A percentile compares a stretch with the other conserved stretches of the same genome.
phyloP scores from a whole-genome alignment of 2,113 vertebrate genomes.

The Cercocebus atys region DNA sequence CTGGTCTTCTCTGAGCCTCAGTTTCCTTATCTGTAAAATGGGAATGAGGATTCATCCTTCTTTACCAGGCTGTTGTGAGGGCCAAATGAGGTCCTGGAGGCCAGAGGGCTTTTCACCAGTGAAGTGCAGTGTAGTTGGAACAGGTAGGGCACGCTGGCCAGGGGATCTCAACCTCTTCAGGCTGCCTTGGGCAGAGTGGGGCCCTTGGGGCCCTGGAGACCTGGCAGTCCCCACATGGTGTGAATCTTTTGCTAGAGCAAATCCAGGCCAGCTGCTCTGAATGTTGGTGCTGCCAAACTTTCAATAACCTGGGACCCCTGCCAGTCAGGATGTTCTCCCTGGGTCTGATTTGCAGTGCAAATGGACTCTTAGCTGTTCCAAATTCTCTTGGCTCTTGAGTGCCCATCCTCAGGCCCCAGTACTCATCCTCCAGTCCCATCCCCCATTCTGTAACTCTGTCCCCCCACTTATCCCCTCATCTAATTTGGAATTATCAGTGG shows the following conservation, averaged over 20 bases:
- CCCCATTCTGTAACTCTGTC: not conserved
- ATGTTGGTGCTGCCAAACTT: not conserved
- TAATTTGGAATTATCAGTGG: not conserved
- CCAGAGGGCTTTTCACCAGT: not conserved
- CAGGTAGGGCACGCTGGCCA: not conserved
- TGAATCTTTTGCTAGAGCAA: not conserved
- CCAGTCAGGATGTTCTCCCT: not conserved
- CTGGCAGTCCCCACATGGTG: not conserved
- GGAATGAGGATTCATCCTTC: not conserved
- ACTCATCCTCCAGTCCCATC: no score
- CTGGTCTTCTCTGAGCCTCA: not conserved
- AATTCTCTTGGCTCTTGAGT: constrained; percentile 21
- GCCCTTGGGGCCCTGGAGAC: not conserved
- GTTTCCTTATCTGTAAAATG: not conserved
- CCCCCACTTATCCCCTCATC: not conserved
- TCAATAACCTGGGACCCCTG: not conserved
- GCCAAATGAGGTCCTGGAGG: not conserved
- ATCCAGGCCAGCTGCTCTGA: constrained; percentile 27
- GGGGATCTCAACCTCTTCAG: not conserved
- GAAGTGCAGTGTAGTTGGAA: not conserved
- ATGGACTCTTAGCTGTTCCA: not conserved
- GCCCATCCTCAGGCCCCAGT: not conserved
- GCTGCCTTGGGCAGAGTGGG: not conserved
- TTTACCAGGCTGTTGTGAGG: not conserved
- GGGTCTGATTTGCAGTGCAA: not conserved